These are phyloP conservation scores for Hyposmocoma kahamanoa DNA, from an alignment of 1,140 invertebrate species.

Conservation along the genomic window DNA sequence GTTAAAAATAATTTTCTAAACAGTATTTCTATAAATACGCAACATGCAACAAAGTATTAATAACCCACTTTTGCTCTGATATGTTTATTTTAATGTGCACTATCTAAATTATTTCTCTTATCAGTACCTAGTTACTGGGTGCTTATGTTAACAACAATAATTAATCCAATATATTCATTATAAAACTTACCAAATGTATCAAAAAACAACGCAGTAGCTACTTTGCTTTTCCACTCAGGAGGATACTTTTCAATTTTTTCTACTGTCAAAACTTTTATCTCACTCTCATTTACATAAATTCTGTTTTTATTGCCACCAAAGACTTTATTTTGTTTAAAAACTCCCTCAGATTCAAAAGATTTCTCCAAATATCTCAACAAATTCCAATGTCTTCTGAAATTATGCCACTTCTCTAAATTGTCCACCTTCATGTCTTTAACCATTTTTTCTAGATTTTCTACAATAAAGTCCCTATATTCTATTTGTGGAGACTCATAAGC, in stretches of 20 bases:
- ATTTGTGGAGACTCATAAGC: slow-evolving; percentile 72
- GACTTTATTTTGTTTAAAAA: slow-evolving; percentile 67
- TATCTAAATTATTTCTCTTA: too few relatives aligned
- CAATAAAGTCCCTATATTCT: slow-evolving; percentile 75
- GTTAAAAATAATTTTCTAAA: too few relatives aligned
- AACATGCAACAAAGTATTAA: too few relatives aligned
- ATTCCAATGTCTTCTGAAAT: slow-evolving; percentile 74
- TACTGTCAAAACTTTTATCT: slow-evolving; percentile 64
- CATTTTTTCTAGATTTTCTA: slow-evolving; percentile 72
- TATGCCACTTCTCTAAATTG: slow-evolving; percentile 55
- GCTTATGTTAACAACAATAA: too few relatives aligned
- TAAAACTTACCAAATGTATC: slow-evolving; percentile 73
- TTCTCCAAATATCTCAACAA: slow-evolving; percentile 73
- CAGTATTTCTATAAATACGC: too few relatives aligned
- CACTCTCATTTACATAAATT: slow-evolving; percentile 62
- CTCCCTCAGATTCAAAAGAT: slow-evolving; percentile 66
- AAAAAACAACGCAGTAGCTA: slow-evolving; percentile 73
- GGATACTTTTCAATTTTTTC: slow-evolving; percentile 67
- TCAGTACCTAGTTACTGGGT: too few relatives aligned
- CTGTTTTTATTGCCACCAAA: slow-evolving; percentile 59
- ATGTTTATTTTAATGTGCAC: too few relatives aligned
- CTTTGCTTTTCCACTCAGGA: slow-evolving; percentile 68
- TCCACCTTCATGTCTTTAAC: slow-evolving; percentile 45
- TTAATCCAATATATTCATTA: too few relatives aligned
- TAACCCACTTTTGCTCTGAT: too few relatives aligned